phyloP scores from a whole-genome alignment of 1,140 invertebrate genomes.

The Radopholus similis region DNA sequence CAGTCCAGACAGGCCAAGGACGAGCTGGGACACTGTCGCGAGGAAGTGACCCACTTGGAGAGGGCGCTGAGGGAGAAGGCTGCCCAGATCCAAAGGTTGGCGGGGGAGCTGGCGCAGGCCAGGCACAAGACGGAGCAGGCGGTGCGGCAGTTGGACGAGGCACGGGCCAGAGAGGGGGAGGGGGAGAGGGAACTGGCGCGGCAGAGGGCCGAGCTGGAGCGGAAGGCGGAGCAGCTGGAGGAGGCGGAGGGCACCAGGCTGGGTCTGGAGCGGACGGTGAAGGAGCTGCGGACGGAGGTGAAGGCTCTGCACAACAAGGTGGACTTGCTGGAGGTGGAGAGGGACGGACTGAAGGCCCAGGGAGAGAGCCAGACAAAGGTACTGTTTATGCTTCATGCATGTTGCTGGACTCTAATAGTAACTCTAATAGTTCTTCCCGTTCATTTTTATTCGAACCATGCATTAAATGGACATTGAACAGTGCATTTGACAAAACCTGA shows the following conservation, averaged over 20 bases:
- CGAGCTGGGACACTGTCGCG: conserved; percentile 48
- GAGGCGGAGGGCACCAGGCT: conserved; percentile 47
- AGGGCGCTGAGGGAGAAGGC: conserved; percentile 53
- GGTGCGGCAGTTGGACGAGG: conserved; percentile 28
- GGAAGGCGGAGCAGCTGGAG: conserved; percentile 41
- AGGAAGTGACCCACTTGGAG: conserved; percentile 47
- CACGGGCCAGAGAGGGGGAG: conserved; percentile 14
- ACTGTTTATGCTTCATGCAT: too few species aligned
- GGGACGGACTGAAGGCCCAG: conserved; percentile 53
- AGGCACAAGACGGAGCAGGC: conserved; percentile 47
- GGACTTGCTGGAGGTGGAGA: conserved; percentile 56
- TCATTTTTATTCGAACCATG: too few species aligned
- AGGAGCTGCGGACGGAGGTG: conserved; percentile 53
- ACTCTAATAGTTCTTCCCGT: too few species aligned
- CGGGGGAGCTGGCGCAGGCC: conserved; percentile 49
- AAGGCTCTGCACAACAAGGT: conserved; percentile 51
- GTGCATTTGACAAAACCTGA: too few species aligned
- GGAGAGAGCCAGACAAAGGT: conserved; percentile 46
- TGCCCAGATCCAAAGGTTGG: conserved; percentile 45
- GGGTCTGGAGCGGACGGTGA: conserved; percentile 46
- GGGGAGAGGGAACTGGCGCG: conserved; percentile 27
- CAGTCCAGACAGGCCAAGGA: conserved; percentile 52
- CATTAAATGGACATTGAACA: too few species aligned
- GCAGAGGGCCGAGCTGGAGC: conserved; percentile 32
- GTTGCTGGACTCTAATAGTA: too few species aligned